Evolutionary conservation across 2,888 invertebrate genomes (phyloP).

Genomic region (Watsonalla binaria): DNA sequence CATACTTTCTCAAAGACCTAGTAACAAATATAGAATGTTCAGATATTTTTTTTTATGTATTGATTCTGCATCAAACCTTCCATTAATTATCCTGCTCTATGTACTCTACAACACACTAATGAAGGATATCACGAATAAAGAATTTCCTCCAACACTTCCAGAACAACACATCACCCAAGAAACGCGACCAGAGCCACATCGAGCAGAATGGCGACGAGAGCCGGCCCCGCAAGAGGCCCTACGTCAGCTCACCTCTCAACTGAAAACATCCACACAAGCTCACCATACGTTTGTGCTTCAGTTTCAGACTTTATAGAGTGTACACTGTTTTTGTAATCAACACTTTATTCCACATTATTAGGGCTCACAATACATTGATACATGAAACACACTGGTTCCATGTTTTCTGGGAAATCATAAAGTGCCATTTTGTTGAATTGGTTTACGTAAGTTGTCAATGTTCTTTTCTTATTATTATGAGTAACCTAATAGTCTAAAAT

Average conservation of each 20-base stretch:
- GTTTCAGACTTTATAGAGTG: conserved; percentile 56
- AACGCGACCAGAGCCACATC: conserved; percentile 76
- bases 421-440: conserved; percentile 30
- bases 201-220: conserved; percentile 78
- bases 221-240: conserved; percentile 79
- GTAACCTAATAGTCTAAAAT: too few species aligned
- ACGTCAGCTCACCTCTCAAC: conserved; percentile 67
- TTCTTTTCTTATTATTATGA: too few species aligned
- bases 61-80: too few species aligned
- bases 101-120: too few species aligned
- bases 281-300: conserved; percentile 51
- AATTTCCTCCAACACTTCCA: conserved; percentile 30
- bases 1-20: too few species aligned
- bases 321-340: conserved; percentile 54
- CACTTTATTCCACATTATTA: conserved; percentile 47
- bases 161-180: conserved; percentile 80
- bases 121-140: too few species aligned
- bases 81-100: too few species aligned
- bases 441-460: background rate
- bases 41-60: too few species aligned
- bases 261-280: conserved; percentile 36
- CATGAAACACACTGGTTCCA: conserved; percentile 36
- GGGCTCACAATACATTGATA: conserved; percentile 43
- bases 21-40: too few species aligned
- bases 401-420: conserved; percentile 29